Percentiles rank a stretch among this genome's conserved stretches.
These are phyloP conservation scores for Trachelus troglodyta DNA, from an alignment of 2,888 invertebrate genomes.

Conservation along the genomic window DNA sequence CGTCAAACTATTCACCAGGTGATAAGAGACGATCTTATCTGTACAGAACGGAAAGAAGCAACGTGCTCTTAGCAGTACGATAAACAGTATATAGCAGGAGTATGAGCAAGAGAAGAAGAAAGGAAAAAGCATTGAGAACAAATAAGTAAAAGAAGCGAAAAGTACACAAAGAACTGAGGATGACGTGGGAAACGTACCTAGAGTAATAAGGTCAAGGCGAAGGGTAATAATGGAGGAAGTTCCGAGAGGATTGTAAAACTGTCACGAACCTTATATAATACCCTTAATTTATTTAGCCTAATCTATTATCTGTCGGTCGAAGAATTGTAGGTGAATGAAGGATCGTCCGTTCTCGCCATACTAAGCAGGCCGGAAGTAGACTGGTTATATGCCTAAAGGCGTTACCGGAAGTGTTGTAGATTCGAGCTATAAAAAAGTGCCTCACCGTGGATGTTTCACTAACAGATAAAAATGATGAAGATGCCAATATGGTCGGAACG, in stretches of 20 bases:
- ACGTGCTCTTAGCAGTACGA: not conserved
- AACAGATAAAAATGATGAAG: constrained; percentile 5
- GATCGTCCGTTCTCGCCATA: constrained; percentile 18
- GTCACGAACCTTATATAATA: constrained; percentile 15
- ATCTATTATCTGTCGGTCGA: constrained; percentile 20
- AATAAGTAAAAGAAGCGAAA: not conserved
- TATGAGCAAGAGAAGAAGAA: not conserved
- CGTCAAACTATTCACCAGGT: not conserved
- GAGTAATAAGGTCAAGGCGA: not conserved
- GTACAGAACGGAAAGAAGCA: not conserved
- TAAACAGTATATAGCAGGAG: not conserved
- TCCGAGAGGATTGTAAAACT: not conserved
- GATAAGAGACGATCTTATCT: not conserved
- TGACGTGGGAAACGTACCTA: not conserved
- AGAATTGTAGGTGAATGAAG: constrained; percentile 9
- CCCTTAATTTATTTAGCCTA: constrained; percentile 50
- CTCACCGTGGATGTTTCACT: constrained; percentile 55
- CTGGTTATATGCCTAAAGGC: constrained; percentile 6
- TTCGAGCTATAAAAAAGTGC: constrained; percentile 61
- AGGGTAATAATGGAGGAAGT: not conserved
- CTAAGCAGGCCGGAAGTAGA: not conserved
- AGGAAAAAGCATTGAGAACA: not conserved
- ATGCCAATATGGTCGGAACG: not conserved
- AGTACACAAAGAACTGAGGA: not conserved
- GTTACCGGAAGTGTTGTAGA: constrained; percentile 47